phyloP scores from a whole-genome alignment of 2,888 invertebrate species.

The Sialis fuliginosa region DNA sequence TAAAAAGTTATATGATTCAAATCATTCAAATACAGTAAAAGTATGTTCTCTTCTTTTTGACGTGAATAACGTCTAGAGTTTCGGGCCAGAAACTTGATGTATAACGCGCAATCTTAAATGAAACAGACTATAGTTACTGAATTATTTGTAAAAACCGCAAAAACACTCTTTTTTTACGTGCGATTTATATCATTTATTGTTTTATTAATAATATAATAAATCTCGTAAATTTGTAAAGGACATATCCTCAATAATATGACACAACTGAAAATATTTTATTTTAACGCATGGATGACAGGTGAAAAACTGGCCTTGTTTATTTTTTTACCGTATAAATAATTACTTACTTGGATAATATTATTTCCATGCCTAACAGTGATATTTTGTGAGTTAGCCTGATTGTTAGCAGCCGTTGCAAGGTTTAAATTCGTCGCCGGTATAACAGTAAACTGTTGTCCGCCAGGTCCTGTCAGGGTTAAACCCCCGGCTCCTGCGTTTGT shows the following conservation, averaged over 20 bases:
- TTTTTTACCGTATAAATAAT: constrained; percentile 11
- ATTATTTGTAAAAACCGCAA: background rate
- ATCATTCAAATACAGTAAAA: background rate
- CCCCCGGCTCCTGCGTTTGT: constrained; percentile 21
- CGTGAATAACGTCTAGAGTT: too few species aligned
- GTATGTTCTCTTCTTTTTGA: background rate
- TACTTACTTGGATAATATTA: constrained; percentile 16
- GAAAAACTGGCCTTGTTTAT: too few species aligned
- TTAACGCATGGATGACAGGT: too few species aligned
- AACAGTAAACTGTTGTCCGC: constrained; percentile 68
- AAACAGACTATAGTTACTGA: background rate
- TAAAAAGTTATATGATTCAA: background rate
- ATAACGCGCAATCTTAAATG: too few species aligned
- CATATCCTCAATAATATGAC: too few species aligned
- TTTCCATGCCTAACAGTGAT: constrained; percentile 19
- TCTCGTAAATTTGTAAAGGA: too few species aligned
- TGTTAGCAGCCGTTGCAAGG: constrained; percentile 27
- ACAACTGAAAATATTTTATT: too few species aligned
- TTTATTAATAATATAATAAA: too few species aligned
- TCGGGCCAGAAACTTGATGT: too few species aligned
- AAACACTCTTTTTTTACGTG: too few species aligned
- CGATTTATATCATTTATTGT: too few species aligned
- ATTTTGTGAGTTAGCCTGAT: constrained; percentile 29
- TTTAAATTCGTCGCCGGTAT: constrained; percentile 53
- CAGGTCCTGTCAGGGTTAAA: constrained; percentile 47